Conservation (phyloP, 2,888 invertebrate genomes). For the Dynastes grantii region DNA sequence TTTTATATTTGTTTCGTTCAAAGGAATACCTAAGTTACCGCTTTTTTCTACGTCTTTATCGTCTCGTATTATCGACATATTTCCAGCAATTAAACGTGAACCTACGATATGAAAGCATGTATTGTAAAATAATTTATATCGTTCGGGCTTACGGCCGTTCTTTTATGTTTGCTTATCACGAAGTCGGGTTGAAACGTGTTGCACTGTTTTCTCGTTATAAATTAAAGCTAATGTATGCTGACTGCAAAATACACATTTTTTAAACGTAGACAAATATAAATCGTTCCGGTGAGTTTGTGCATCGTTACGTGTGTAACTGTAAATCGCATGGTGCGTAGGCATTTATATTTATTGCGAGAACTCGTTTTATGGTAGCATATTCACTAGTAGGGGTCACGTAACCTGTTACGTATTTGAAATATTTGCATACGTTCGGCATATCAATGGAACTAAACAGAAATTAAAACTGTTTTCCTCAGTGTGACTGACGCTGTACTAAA, state of each 20-base stretch:
- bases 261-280: constrained; percentile 38
- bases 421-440: constrained; percentile 8
- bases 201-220: constrained; percentile 21
- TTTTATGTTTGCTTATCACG: constrained; percentile 25
- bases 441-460: constrained; percentile 1
- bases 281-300: constrained; percentile 22
- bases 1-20: constrained; percentile 5
- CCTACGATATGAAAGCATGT: too few species aligned
- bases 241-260: constrained; percentile 30
- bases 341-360: constrained; percentile 33
- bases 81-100: too few species aligned
- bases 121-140: too few species aligned
- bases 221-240: constrained; percentile 26
- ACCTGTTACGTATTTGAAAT: constrained; percentile 24
- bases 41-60: background rate
- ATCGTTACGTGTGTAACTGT: constrained; percentile 30
- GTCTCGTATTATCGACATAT: too few species aligned
- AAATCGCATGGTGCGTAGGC: constrained; percentile 33
- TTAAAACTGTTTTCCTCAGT: too few species aligned
- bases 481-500: too few species aligned
- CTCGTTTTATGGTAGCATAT: constrained; percentile 18
- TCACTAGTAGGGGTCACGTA: constrained; percentile 35
- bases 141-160: background rate
- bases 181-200: constrained; percentile 11
- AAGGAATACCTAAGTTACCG: constrained; percentile 8